Conservation (phyloP, 2,888 invertebrate species). For the Aspidiotus rigidus region DNA sequence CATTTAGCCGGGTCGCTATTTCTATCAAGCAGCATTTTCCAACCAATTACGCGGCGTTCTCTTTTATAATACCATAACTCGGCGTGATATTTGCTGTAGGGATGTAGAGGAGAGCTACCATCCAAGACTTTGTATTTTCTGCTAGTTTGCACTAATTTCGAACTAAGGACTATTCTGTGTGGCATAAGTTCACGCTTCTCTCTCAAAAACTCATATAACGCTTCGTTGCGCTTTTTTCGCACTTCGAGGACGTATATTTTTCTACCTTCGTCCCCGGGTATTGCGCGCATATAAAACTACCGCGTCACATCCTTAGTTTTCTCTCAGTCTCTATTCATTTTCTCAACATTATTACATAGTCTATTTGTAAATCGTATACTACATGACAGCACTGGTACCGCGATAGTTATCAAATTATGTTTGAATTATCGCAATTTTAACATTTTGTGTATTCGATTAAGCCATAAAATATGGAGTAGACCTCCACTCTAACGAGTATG, state of each 20-base stretch:
- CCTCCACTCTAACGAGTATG: too few relatives aligned
- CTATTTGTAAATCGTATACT: too few relatives aligned
- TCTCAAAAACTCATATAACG: slow-evolving; percentile 30
- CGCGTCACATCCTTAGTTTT: too few relatives aligned
- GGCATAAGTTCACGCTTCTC: slow-evolving; percentile 21
- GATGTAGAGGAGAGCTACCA: not conserved
- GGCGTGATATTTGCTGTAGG: not conserved
- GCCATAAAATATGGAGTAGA: too few relatives aligned
- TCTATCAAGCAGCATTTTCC: slow-evolving; percentile 28
- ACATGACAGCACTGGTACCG: too few relatives aligned
- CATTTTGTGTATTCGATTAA: too few relatives aligned
- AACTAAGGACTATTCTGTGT: slow-evolving; percentile 30
- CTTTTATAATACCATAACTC: not conserved
- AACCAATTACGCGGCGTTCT: slow-evolving; percentile 33
- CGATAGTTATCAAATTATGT: too few relatives aligned
- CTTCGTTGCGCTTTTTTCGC: slow-evolving; percentile 22
- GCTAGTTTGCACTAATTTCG: slow-evolving; percentile 34
- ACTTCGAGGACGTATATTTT: slow-evolving; percentile 3
- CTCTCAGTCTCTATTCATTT: too few relatives aligned
- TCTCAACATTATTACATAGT: too few relatives aligned
- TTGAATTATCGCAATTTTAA: too few relatives aligned
- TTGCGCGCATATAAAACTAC: not conserved
- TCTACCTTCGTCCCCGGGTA: not conserved
- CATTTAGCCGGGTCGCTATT: slow-evolving; percentile 29
- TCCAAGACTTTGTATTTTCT: slow-evolving; percentile 30